Percentiles rank a stretch among this genome's conserved stretches.
phyloP scores from a whole-genome alignment of 2,113 vertebrate genomes.

The Sorex araneus region DNA sequence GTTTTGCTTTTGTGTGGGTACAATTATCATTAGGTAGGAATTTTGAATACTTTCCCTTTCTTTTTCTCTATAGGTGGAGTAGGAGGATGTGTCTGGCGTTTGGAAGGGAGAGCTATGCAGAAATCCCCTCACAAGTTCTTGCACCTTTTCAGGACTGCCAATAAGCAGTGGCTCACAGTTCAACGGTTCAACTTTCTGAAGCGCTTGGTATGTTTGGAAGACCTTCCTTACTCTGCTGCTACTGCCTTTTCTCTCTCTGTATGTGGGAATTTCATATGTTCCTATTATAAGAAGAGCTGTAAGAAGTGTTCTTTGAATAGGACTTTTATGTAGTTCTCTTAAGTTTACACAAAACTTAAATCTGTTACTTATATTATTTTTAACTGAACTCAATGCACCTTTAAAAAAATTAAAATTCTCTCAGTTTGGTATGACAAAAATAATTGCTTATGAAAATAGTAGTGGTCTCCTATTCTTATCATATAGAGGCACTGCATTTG shows the following conservation, averaged over 20 bases:
- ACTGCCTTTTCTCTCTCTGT: neutral
- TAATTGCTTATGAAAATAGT: slow-evolving; percentile 21
- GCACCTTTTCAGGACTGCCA: slow-evolving; percentile 86
- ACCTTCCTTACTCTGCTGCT: neutral
- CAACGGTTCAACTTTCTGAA: slow-evolving; percentile 94
- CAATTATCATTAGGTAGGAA: neutral
- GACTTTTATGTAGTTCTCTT: slow-evolving; percentile 67
- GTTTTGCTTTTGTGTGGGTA: neutral
- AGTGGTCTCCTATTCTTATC: neutral
- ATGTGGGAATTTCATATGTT: slow-evolving; percentile 38
- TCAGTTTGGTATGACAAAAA: neutral
- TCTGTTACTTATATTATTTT: slow-evolving; percentile 69
- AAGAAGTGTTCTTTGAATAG: slow-evolving; percentile 38
- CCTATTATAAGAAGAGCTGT: neutral
- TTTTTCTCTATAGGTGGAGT: slow-evolving; percentile 86
- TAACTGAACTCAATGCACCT: slow-evolving; percentile 47
- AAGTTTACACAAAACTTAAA: slow-evolving; percentile 68
- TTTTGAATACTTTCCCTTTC: neutral
- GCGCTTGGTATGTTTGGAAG: slow-evolving; percentile 91
- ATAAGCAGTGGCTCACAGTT: slow-evolving; percentile 90
- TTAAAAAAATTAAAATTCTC: slow-evolving; percentile 52
- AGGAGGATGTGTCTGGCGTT: slow-evolving; percentile 87
- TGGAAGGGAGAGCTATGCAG: slow-evolving; percentile 83
- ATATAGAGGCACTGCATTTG: slow-evolving; percentile 18
- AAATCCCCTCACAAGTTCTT: slow-evolving; percentile 83